Evolutionary conservation across 1,140 invertebrate species (phyloP), one percentile per base, ranked within the genome.

Genomic region (Aphelinus atriplicis): DNA sequence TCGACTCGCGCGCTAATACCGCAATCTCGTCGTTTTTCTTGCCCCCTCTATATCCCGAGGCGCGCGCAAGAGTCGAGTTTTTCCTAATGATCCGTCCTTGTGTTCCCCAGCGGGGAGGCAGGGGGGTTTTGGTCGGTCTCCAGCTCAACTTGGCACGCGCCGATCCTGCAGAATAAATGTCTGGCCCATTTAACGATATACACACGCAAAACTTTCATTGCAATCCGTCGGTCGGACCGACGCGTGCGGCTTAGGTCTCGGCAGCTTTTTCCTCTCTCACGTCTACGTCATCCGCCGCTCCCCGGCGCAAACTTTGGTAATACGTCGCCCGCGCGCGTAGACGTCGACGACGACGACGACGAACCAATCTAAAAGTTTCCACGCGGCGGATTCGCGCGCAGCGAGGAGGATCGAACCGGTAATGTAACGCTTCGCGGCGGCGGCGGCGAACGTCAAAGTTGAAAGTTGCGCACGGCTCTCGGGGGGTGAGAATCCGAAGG

Each of bases 91-190:
- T 84, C 57, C 48, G 42, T 64, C 57, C 9, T 67, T 26, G 57
- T 53, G 50, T 61, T 58, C 58, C 43, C 67, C n/a, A 53, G 0
- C 51, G 51, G 51, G 9, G 51, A 53, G 9, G 51, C 56, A 65
- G 58, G 72, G 77, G 82, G 85, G 83, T 85, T 87, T 85, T 84
- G 84, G 84, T 84, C 81, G 77, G 80, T 71, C 77, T 85, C 84
- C 84, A 83, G 82, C 77, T 80, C 85, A 86, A 86, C 80, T 86
- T 87, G 84, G 82, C 84, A 82, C 83, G 81, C 85, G 81, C 71
- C 81, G 80, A 83, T 81, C 72, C 72, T 81, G 83, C n/a, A n/a
- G n/a, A 85, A 86, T 86, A 85, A 85, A 85, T 83, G 83, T 81
- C 83, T 77, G 72, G 78, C 74, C 83, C 78, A 85, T 86, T 86